Percentiles rank a stretch among this genome's conserved stretches.
Evolutionary conservation across 2,888 invertebrate genomes (phyloP).

Genomic region (Habrosyne pyritoides): DNA sequence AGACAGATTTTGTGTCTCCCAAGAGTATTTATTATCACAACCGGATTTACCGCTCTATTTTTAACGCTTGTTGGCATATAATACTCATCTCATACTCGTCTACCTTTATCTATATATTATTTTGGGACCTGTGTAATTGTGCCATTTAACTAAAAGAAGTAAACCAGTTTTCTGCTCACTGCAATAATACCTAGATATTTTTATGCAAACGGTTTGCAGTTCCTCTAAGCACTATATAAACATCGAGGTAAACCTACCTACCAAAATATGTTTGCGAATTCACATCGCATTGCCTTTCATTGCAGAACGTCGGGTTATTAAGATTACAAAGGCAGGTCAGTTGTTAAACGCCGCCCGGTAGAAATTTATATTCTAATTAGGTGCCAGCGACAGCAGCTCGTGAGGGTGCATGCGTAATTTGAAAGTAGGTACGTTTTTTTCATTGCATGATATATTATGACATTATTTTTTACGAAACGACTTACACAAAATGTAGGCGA

Average conservation of each 20-base stretch:
- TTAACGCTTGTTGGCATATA: background rate
- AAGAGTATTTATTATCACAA: background rate
- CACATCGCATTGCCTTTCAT: constrained; percentile 47
- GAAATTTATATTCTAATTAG: constrained; percentile 79
- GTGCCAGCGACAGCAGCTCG: constrained; percentile 64
- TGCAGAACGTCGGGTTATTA: constrained; percentile 55
- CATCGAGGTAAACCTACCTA: constrained; percentile 20
- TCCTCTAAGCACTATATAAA: constrained; percentile 9
- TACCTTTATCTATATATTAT: background rate
- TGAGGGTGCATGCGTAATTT: constrained; percentile 76
- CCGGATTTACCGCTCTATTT: background rate
- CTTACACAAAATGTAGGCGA: constrained; percentile 45
- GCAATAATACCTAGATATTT: background rate
- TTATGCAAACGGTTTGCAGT: background rate
- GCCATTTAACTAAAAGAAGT: background rate
- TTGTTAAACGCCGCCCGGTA: constrained; percentile 65
- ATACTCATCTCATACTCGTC: background rate
- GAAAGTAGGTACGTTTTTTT: constrained; percentile 58
- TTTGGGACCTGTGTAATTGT: background rate
- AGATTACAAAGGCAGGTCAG: constrained; percentile 72
- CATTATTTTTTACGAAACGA: constrained; percentile 58
- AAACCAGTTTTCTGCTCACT: too few species aligned
- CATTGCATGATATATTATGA: constrained; percentile 63
- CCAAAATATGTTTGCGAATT: constrained; percentile 48
- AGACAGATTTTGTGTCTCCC: background rate